phyloP scores from a whole-genome alignment of 2,113 vertebrate species.

The Limanda limanda region DNA sequence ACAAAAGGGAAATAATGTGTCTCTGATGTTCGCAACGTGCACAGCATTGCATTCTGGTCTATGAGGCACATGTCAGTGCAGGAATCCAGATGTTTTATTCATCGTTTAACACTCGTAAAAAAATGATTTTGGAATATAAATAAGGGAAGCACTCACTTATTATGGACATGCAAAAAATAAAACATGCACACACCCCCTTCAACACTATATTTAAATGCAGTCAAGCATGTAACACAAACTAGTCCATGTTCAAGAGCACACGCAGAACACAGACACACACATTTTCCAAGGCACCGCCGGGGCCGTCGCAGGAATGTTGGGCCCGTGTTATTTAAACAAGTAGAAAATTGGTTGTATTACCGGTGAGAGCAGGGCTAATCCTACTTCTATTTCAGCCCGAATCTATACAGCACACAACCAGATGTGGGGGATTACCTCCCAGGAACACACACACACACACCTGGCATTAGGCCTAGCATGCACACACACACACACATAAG shows the following conservation, averaged over 20 bases:
- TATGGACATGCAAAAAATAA: not conserved
- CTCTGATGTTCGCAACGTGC: no score
- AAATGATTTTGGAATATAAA: no score
- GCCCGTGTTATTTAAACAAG: conserved; percentile 64
- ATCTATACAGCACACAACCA: conserved; percentile 59
- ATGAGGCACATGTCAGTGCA: no score
- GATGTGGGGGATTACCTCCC: conserved; percentile 66
- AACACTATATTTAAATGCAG: not conserved
- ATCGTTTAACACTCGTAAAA: no score
- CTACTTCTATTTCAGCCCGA: conserved; percentile 42
- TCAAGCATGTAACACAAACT: not conserved
- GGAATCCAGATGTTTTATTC: no score
- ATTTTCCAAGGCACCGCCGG: conserved; percentile 4
- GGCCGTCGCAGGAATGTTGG: conserved; percentile 56
- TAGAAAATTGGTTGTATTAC: conserved; percentile 69
- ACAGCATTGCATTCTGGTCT: no score
- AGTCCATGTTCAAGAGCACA: conserved; percentile 14
- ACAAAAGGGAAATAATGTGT: no score
- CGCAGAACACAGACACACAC: not conserved
- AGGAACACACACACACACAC: conserved; percentile 44
- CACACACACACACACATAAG: conserved; percentile 22
- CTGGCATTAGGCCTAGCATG: conserved; percentile 36
- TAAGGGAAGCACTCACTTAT: not conserved
- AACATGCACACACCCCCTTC: not conserved
- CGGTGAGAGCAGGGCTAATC: conserved; percentile 63